These are phyloP conservation scores for Calosoma granatense DNA, from an alignment of 1,140 invertebrate species.

Conservation along the genomic window DNA sequence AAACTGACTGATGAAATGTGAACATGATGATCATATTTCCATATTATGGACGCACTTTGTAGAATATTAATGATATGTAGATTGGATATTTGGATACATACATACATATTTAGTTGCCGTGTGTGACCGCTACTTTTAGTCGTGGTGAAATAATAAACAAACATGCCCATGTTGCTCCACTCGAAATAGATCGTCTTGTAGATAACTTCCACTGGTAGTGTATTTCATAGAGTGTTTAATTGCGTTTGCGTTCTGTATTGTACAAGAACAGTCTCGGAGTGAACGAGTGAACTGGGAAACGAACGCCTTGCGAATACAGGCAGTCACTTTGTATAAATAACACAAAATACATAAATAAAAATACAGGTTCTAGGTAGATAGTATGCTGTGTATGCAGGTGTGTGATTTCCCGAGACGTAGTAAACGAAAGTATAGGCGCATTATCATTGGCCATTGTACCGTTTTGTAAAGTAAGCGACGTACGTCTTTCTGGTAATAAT, in stretches of 20 bases:
- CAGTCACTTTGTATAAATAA: neutral
- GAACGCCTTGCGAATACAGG: neutral
- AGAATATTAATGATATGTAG: constrained; percentile 4
- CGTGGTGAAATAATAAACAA: neutral
- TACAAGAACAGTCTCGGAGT: neutral
- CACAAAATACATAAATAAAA: neutral
- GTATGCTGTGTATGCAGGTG: neutral
- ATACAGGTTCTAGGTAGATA: constrained; percentile 2
- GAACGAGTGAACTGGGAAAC: neutral
- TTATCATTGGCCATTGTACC: constrained; percentile 29
- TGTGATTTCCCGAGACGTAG: neutral
- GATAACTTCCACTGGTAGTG: neutral
- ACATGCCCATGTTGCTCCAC: neutral
- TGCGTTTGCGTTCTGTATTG: neutral
- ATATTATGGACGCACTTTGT: constrained; percentile 3
- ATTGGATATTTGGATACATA: constrained; percentile 6
- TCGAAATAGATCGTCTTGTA: neutral
- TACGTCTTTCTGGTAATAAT: constrained; percentile 34
- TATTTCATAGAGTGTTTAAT: neutral
- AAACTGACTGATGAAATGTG: neutral
- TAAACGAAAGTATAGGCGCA: neutral
- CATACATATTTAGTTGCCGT: neutral
- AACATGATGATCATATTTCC: constrained; percentile 2
- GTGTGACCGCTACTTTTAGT: constrained; percentile 2
- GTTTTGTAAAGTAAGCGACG: constrained; percentile 37